Conservation (phyloP, 2,113 vertebrate species). For the Ranitomeya variabilis region DNA sequence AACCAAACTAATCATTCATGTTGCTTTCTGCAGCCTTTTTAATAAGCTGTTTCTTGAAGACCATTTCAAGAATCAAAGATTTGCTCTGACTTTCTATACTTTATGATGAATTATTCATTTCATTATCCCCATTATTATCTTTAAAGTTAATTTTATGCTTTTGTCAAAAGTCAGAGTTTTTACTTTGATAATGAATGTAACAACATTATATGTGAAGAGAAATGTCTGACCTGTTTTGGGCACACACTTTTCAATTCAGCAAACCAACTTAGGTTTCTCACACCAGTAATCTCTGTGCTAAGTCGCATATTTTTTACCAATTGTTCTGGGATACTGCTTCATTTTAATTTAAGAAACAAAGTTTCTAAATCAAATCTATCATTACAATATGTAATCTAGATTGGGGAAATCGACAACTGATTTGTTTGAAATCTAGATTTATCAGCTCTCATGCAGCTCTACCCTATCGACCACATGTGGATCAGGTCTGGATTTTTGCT, state of each 20-base stretch:
- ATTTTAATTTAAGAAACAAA: background rate
- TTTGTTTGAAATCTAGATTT: background rate
- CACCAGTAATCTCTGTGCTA: background rate
- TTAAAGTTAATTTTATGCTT: background rate
- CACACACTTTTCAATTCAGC: background rate
- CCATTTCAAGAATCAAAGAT: constrained; percentile 24
- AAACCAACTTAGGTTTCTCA: background rate
- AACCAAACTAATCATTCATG: constrained; percentile 74
- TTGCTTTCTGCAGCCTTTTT: constrained; percentile 76
- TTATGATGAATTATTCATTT: background rate
- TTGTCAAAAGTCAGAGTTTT: background rate
- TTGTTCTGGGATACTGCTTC: no score
- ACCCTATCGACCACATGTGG: background rate
- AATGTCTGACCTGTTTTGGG: constrained; percentile 28
- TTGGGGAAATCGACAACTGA: background rate
- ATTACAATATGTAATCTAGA: background rate
- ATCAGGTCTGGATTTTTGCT: background rate
- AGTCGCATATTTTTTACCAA: no score
- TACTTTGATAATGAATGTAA: constrained; percentile 22
- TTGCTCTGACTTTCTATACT: constrained; percentile 25
- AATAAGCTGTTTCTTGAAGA: constrained; percentile 65
- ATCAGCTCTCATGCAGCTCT: background rate
- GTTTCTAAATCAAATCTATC: background rate
- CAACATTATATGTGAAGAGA: background rate
- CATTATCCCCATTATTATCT: background rate